These are phyloP conservation scores for Pyrgus malvae DNA, from an alignment of 2,888 invertebrate species.

Conservation along the genomic window DNA sequence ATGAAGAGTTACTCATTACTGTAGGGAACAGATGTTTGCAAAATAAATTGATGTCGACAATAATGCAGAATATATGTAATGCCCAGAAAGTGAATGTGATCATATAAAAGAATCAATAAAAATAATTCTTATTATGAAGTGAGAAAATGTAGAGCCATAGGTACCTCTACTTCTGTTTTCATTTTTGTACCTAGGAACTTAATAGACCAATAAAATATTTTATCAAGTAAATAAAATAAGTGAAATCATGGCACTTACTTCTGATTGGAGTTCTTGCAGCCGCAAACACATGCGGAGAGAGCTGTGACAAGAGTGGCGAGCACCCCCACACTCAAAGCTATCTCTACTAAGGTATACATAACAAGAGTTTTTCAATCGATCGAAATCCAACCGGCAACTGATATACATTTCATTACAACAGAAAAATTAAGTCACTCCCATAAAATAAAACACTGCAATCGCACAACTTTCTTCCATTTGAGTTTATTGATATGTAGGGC, in stretches of 20 bases:
- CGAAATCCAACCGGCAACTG: conserved; percentile 39
- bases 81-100: no score
- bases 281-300: conserved; percentile 87
- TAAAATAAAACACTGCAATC: conserved; percentile 56
- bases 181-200: no score
- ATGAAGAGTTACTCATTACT: no score
- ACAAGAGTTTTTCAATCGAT: conserved; percentile 56
- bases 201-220: no score
- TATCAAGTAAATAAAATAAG: neutral
- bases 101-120: no score
- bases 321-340: conserved; percentile 70
- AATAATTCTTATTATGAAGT: no score
- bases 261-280: conserved; percentile 87
- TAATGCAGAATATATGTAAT: no score
- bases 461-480: conserved; percentile 76
- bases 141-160: no score
- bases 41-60: no score
- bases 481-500: conserved; percentile 71
- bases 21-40: no score
- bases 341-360: conserved; percentile 74
- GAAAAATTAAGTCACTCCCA: conserved; percentile 59
- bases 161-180: no score
- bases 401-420: conserved; percentile 56
- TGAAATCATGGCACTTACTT: conserved; percentile 81
- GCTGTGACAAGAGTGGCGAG: conserved; percentile 71